Percentiles rank a stretch among this genome's conserved stretches.
Evolutionary conservation across 2,113 vertebrate species (phyloP).

Genomic region (Eurypyga helias): DNA sequence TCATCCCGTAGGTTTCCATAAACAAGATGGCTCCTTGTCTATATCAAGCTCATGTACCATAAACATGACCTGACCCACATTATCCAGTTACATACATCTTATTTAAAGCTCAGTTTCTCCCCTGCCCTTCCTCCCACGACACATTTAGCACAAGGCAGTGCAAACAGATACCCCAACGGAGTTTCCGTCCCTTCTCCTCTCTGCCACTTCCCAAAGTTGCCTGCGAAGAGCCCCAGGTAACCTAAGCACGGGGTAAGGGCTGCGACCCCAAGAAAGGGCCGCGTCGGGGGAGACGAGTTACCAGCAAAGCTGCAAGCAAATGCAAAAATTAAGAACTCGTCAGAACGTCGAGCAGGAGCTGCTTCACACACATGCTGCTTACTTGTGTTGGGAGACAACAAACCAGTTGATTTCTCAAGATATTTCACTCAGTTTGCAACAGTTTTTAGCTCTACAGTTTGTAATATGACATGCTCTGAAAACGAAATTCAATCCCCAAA

Average conservation of each 20-base stretch:
- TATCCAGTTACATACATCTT: neutral
- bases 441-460: constrained; percentile 32
- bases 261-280: neutral
- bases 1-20: neutral
- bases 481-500: constrained; percentile 51
- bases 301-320: neutral
- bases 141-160: neutral
- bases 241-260: neutral
- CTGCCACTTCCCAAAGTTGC: neutral
- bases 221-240: neutral
- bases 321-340: neutral
- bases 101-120: neutral
- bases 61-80: constrained; percentile 5
- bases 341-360: neutral
- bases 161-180: neutral
- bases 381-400: neutral
- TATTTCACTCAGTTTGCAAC: constrained; percentile 48
- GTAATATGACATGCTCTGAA: constrained; percentile 59
- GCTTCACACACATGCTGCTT: neutral
- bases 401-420: constrained; percentile 74
- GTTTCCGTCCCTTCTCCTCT: neutral
- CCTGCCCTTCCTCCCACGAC: neutral
- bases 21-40: neutral
- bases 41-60: neutral
- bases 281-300: neutral